phyloP scores from a whole-genome alignment of 2,888 invertebrate genomes.

The Drymonia ruficornis region DNA sequence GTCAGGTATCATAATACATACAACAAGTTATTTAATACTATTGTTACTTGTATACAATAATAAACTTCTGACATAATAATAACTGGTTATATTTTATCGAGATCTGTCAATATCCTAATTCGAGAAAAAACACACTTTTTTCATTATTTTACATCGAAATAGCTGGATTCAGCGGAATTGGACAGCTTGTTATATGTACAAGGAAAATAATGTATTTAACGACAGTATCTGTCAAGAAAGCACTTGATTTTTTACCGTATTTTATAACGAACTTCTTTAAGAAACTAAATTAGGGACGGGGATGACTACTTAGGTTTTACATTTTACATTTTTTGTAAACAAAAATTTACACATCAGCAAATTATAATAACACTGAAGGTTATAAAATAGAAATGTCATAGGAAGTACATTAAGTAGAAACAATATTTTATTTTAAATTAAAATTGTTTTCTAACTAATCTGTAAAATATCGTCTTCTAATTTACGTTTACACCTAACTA shows the following conservation, averaged over 20 bases:
- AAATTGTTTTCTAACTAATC: conserved; percentile 70
- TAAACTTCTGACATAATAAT: conserved; percentile 82
- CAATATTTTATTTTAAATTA: conserved; percentile 58
- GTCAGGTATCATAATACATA: conserved; percentile 74
- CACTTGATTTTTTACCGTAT: conserved; percentile 63
- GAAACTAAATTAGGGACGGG: conserved; percentile 63
- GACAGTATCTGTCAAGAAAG: conserved; percentile 79
- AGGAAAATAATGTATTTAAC: conserved; percentile 56
- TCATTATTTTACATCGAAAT: conserved; percentile 54
- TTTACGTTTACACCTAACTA: conserved; percentile 39
- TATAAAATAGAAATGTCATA: conserved; percentile 43
- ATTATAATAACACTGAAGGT: conserved; percentile 17
- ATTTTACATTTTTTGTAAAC: conserved; percentile 21
- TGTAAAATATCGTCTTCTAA: conserved; percentile 66
- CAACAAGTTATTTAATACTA: conserved; percentile 77
- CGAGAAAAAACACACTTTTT: conserved; percentile 57
- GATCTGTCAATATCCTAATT: conserved; percentile 69
- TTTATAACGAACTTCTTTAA: conserved; percentile 44
- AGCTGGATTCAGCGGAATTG: conserved; percentile 39
- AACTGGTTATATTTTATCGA: conserved; percentile 78
- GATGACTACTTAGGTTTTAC: conserved; percentile 38
- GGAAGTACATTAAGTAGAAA: conserved; percentile 61
- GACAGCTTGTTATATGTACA: conserved; percentile 64
- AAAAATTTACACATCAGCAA: conserved; percentile 20
- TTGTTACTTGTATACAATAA: conserved; percentile 83